phyloP scores from a whole-genome alignment of 2,888 invertebrate genomes.

The Morpho helenor region DNA sequence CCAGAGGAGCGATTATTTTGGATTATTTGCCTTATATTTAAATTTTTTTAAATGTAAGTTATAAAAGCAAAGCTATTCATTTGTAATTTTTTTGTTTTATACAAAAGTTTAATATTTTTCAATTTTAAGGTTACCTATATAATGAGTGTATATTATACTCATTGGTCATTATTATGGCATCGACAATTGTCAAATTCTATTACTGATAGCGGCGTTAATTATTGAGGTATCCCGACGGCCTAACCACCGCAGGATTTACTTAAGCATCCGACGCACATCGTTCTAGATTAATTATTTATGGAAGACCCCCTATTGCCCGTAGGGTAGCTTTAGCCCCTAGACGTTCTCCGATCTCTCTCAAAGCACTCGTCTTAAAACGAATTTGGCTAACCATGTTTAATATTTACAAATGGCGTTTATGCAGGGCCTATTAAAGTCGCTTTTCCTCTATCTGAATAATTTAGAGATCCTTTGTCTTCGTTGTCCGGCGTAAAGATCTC shows the following conservation, averaged over 20 bases:
- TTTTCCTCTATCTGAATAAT: constrained; percentile 69
- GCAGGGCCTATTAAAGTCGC: constrained; percentile 57
- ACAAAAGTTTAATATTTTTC: too few relatives aligned
- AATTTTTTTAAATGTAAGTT: too few relatives aligned
- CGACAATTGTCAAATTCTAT: too few relatives aligned
- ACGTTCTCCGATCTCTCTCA: constrained; percentile 69
- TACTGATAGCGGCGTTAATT: neutral
- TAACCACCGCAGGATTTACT: constrained; percentile 62
- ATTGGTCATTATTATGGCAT: too few relatives aligned
- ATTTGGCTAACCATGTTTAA: constrained; percentile 65
- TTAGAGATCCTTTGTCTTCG: constrained; percentile 74
- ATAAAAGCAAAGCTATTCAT: too few relatives aligned
- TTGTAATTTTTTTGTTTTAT: too few relatives aligned
- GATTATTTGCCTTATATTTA: too few relatives aligned
- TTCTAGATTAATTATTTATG: constrained; percentile 76
- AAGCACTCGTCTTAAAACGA: constrained; percentile 74
- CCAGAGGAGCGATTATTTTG: too few relatives aligned
- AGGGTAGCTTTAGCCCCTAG: constrained; percentile 72
- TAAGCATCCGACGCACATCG: constrained; percentile 67
- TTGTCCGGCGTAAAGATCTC: constrained; percentile 69
- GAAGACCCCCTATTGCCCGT: constrained; percentile 53
- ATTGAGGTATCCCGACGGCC: constrained; percentile 15
- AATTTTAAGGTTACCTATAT: too few relatives aligned
- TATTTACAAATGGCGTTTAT: constrained; percentile 67
- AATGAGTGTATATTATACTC: too few relatives aligned